Conservation (phyloP, 2,113 vertebrate species). For the Hyperopisus bebe region DNA sequence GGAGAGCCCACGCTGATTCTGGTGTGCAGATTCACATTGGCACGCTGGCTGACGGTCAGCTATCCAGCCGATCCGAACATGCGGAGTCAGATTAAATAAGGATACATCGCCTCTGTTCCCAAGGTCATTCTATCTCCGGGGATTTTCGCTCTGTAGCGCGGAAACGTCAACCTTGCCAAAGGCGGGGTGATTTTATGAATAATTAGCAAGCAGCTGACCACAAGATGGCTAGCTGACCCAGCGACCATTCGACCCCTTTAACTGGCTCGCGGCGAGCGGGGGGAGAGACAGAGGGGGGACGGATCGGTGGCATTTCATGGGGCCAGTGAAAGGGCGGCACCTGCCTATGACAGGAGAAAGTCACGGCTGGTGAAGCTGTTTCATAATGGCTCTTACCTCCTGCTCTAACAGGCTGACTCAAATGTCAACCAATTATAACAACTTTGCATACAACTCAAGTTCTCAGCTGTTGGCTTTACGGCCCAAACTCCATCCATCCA, state of each 20-base stretch:
- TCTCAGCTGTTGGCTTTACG: not conserved
- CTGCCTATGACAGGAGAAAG: not conserved
- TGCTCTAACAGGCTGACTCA: not conserved
- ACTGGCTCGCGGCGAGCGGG: not conserved
- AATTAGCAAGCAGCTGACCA: not conserved
- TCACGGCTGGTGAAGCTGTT: not conserved
- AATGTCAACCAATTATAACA: not conserved
- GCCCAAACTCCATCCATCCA: not conserved
- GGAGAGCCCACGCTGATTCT: not conserved
- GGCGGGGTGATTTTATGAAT: conserved; percentile 6
- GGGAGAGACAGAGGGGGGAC: not conserved
- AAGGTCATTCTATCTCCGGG: not conserved
- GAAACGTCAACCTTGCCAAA: not conserved
- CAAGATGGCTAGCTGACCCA: not conserved
- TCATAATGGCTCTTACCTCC: not conserved
- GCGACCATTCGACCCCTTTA: not conserved
- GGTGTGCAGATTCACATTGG: not conserved
- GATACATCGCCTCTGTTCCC: not conserved
- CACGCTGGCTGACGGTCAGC: not conserved
- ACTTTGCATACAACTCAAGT: not conserved
- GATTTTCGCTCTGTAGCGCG: not conserved
- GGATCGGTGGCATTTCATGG: not conserved
- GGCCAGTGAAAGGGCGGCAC: not conserved
- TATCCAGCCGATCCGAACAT: not conserved
- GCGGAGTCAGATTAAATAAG: not conserved